Evolutionary conservation across 2,797 vertebrate species (phyloP), one percentile per base, ranked within the genome.

Genomic region (Arrhamphus sclerolepis): DNA sequence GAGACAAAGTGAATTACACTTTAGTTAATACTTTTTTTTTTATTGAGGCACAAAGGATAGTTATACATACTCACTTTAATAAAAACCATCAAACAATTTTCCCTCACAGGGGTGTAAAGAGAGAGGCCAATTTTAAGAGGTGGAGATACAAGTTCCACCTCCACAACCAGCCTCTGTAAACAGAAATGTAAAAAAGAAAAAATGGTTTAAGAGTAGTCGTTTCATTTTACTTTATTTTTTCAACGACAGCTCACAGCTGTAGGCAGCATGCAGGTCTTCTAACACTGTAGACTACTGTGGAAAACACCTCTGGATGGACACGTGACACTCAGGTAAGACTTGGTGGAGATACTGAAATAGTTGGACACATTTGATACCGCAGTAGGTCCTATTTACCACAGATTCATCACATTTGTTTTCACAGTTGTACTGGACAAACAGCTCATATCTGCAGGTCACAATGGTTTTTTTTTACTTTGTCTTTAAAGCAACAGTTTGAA

Each of bases 21-120:
- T 71, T 54, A 60, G 5, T 56, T 39, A 44, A 72, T 69, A 68
- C 67, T 90, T 88, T 90, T 87, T 82, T 89, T 68, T 90, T 88
- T 90, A 88, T 82, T 89, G 64, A 85, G 82, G 79, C 79, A 83
- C 80, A 65, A 42, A 57, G 57, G 67, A 71, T 11, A 11, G 31
- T 10, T 34, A 10, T 34, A 2, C 2, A 34, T 11, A 34, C 31
- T 11, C 31, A 31, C 29, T 31, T 6, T 13, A 34, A 2, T 34
- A 34, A 34, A 34, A 34, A 34, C 31, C 31, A 34, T 34, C 10
- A 34, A 34, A 34, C 10, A 10, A 10, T 34, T 10, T 2, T 34
- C 9, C 9, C 3, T 34, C 31, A 34, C 31, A 34, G 31, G 31
- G 10, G 8, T 34, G 13, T 34, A 34, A 34, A 34, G 31, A 34